phyloP scores from a whole-genome alignment of 1,140 invertebrate genomes.

The Ooceraea biroi region DNA sequence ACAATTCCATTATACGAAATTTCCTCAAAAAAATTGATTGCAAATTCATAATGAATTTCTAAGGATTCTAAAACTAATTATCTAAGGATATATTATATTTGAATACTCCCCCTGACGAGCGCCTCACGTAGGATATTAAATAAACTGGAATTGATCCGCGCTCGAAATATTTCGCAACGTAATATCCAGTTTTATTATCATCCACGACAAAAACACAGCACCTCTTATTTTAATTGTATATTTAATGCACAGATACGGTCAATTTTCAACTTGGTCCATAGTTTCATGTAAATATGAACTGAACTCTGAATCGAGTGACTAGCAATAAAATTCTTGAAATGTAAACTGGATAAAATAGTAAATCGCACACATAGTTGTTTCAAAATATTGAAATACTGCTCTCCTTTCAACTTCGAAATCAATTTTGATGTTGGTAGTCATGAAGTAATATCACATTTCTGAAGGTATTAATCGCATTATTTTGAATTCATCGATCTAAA shows the following conservation, averaged over 20 bases:
- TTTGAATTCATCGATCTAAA: background rate
- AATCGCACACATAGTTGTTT: background rate
- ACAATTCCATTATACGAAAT: background rate
- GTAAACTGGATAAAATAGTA: background rate
- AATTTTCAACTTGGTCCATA: slow-evolving; percentile 19
- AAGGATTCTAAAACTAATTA: too few relatives aligned
- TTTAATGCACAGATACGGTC: background rate
- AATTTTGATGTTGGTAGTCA: background rate
- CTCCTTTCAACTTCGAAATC: background rate
- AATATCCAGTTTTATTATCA: background rate
- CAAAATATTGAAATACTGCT: background rate
- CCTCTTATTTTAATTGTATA: background rate
- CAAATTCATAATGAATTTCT: too few relatives aligned
- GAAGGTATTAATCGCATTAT: background rate
- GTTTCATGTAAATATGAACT: slow-evolving; percentile 17
- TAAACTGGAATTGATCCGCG: background rate
- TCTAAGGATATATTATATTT: background rate
- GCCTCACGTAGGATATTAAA: background rate
- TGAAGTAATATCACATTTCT: background rate
- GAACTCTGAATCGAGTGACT: background rate
- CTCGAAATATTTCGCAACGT: background rate
- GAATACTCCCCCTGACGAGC: background rate
- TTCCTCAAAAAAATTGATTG: background rate
- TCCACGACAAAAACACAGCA: background rate
- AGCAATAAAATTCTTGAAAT: slow-evolving; percentile 10